Base-by-base conservation (phyloP, 2,797 vertebrate genomes). In the Loriculus beryllinus region DNA sequence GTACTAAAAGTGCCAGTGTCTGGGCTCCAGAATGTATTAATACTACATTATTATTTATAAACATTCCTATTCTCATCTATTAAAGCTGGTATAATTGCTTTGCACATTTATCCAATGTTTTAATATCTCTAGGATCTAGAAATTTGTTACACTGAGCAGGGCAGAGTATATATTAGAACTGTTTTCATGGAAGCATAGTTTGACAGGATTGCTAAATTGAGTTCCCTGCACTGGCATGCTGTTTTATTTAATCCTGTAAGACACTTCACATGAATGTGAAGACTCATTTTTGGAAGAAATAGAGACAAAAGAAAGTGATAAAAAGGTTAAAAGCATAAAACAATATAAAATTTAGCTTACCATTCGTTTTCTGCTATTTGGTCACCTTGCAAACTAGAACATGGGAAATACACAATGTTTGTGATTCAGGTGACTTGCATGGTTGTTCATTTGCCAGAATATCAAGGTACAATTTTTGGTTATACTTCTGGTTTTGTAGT, bases 401-500 rank as follows among this genome's bases (percentile, higher is more conserved):
- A 9, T 37, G 54, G 49, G 49, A 70, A 59, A 22, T 51, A 29
- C 5, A 23, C 8, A 14, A 1, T 42, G 17, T 45, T 62, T 40
- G 42, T 6, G 3, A 31, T 80, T 87, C 29, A 29, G 18, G n/a
- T 68, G 51, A 23, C 20, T 2, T 4, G 1, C 5, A 0, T 45
- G 25, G 6, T 47, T 67, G 25, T 89, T 92, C 28, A 56, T 74
- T 37, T 59, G 39, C 47, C 81, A 62, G 45, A 82, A 25, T 47
- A 45, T 68, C 7, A 57, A 62, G 31, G 8, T 82, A 72, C 22
- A 35, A 20, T 48, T 63, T 78, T 43, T 72, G 43, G 25, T 72
- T 92, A 40, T 75, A 26, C 20, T 81, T 91, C 28, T 35, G 25
- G 40, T 91, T 87, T 89, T 74, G 65, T 51, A 19, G 52, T 39